phyloP scores from a whole-genome alignment of 2,888 invertebrate species.

The Apodemia mormo region DNA sequence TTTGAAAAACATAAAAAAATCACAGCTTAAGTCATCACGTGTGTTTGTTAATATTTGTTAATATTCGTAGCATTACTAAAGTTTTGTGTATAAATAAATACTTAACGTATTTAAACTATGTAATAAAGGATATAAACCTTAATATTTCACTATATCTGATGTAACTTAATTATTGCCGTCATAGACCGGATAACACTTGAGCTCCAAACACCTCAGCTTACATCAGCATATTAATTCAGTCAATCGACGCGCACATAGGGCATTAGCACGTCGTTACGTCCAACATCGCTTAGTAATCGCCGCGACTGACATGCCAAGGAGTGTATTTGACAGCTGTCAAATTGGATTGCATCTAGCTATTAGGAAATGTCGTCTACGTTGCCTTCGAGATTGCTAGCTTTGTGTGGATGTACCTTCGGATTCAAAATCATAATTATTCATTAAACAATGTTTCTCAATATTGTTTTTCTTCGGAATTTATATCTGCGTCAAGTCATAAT shows the following conservation, averaged over 20 bases:
- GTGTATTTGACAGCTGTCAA: conserved; percentile 80
- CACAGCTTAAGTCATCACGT: too few relatives aligned
- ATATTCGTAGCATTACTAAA: too few relatives aligned
- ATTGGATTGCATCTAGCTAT: conserved; percentile 77
- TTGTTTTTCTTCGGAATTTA: too few relatives aligned
- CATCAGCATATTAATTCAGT: conserved; percentile 58
- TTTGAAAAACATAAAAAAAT: too few relatives aligned
- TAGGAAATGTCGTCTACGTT: conserved; percentile 63
- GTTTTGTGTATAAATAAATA: too few relatives aligned
- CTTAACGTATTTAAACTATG: too few relatives aligned
- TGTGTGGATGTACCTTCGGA: conserved; percentile 45
- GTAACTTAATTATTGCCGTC: conserved; percentile 19
- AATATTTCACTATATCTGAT: conserved; percentile 11
- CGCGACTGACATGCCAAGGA: conserved; percentile 65
- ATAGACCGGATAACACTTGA: neutral
- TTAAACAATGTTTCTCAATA: too few relatives aligned
- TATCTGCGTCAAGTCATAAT: too few relatives aligned
- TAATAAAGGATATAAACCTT: neutral
- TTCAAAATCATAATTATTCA: too few relatives aligned
- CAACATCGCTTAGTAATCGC: conserved; percentile 57
- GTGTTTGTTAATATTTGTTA: too few relatives aligned
- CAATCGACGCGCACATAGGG: conserved; percentile 47
- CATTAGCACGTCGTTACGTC: conserved; percentile 69
- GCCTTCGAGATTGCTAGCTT: conserved; percentile 37
- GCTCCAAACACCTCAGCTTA: conserved; percentile 47